Evolutionary conservation across 2,888 invertebrate species (phyloP), one percentile per base, ranked within the genome.

Genomic region (Trissolcus brochymenae): DNA sequence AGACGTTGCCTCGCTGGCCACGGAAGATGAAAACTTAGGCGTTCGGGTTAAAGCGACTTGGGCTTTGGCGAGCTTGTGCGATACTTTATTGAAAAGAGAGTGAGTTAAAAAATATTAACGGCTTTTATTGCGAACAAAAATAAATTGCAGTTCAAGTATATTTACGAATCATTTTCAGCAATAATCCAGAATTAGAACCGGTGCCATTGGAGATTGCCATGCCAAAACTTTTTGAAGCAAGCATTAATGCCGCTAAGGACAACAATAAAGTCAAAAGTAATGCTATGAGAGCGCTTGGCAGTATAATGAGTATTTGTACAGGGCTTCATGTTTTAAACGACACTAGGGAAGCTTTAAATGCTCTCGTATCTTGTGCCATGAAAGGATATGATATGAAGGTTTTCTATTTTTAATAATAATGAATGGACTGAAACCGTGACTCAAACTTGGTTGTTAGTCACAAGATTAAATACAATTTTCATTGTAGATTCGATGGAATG

Each of bases 11-110:
- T 90, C 95, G 51, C 87, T 92, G 21, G 91, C 94, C 0, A 88
- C 94, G 56, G 90, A 91, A 1, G 95, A 96, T 83, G 86, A 90
- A 0, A 93, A 93, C 80, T 86, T 94, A 19, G 91, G 92, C 2
- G 95, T 96, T 0, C 91, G 95, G 21, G 91, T 94, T 0, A 96
- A 96, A 88, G 94, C 95, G 0, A 94, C 95, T 0, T 97, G 97
- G 97, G 93, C 96, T 0, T 90, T 97, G 76, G 97, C 95, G 0
- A 97, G 96, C 87, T 91, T 97, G 6, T 95, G 94, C 82, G 96
- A 96, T 86, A 94, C 95, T 0, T 90, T 97, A 0, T 92, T 95
- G 1, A 90, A 93, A 40, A 94, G 94, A 85, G 92, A 91, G 94
- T 94, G 87, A 91, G 90, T 81, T 40, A 17, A 35, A 13, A 51